phyloP scores from a whole-genome alignment of 1,140 invertebrate genomes.

The Elymnias hypermnestra region DNA sequence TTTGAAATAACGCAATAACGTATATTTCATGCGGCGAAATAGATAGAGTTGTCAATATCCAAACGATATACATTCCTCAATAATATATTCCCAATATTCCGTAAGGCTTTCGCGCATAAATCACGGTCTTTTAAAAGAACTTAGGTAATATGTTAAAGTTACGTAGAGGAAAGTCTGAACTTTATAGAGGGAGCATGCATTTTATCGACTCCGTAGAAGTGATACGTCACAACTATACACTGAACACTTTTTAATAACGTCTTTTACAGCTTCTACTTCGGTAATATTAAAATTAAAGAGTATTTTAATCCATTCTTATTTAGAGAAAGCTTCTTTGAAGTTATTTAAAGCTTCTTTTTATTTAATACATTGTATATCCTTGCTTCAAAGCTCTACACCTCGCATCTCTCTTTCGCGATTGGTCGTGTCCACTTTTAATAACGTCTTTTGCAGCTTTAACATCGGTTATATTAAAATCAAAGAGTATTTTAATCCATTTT shows the following conservation, averaged over 20 bases:
- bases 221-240: neutral
- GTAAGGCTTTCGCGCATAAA: neutral
- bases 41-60: neutral
- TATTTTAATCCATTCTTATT: no score
- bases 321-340: no score
- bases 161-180: neutral
- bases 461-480: no score
- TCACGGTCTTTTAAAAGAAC: conserved; percentile 1
- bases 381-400: no score
- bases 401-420: no score
- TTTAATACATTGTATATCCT: no score
- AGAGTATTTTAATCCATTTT: no score
- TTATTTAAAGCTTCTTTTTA: no score
- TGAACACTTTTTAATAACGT: neutral
- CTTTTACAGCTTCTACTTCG: neutral
- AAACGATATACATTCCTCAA: conserved; percentile 1
- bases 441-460: no score
- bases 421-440: no score
- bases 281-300: no score
- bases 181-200: neutral
- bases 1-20: no score
- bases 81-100: conserved; percentile 3
- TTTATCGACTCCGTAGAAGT: neutral
- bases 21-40: neutral
- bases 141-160: conserved; percentile 2